Base-by-base conservation (phyloP, 2,797 vertebrate genomes). In the Manis pentadactyla region DNA sequence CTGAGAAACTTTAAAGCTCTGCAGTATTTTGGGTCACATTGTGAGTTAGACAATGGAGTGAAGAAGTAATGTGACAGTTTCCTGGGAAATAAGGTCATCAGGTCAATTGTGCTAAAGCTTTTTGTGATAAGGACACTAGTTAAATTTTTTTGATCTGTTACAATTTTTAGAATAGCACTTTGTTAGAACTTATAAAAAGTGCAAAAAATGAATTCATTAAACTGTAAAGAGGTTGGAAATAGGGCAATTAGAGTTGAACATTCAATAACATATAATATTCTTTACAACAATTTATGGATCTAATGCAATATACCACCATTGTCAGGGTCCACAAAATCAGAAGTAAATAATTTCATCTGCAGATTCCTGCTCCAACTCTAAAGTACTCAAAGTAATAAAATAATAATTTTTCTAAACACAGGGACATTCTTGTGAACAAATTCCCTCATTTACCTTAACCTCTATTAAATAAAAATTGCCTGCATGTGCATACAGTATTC, bases 1-100 rank as follows among this genome's bases (percentile, higher is more conserved):
- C 97, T 98, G 98, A 98, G 98, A 98, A 98, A 98, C 98, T 98
- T 98, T 95, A 98, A 98, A 98, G 97, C 98, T 96, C 69, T 0
- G 84, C 85, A 97, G 98, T 98, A 98, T 99, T 99, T 98, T 98
- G 97, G 97, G 98, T 98, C 98, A 98, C 98, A 98, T 98, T 99
- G 98, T 99, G 96, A 74, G 61, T 66, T 75, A 97, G 97, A 99
- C 98, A 98, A 98, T 98, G 51, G 96, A 98, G 99, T 98, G 98
- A 99, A 99, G 98, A 97, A 98, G 98, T 98, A 98, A 98, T 97
- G 98, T 98, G 98, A 98, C 98, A 98, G 98, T 99, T 99, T 99
- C 98, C 98, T 98, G 98, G 98, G 99, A 99, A 99, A 97, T 98
- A 98, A 98, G 98, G 98, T 98, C 98, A 98, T 95, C 81, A 96